Base-by-base conservation (phyloP, 2,797 vertebrate genomes). In the Hozukius guyotensis region DNA sequence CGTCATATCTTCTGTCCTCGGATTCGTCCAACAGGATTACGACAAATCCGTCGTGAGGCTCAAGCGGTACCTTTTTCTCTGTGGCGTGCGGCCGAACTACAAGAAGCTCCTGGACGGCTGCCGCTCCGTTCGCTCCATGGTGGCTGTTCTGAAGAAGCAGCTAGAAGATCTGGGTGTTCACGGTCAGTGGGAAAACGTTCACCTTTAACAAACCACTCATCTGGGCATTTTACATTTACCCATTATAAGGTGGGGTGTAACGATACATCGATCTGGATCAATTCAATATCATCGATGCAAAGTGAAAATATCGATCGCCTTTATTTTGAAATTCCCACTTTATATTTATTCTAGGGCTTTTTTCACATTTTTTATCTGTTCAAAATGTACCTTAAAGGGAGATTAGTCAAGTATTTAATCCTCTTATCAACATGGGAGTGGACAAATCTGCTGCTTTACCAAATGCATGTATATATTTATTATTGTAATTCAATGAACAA, bases 21-120 rank as follows among this genome's bases (percentile, higher is more conserved):
- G 4, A 18, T 67, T 75, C 1, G 4, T 59, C 32, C 46, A 53
- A 53, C 80, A 92, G 91, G 89, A 88, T 3, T 89, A 94, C 0
- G 31, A 96, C 69, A 96, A 94, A 29, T 72, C 95, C 0, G 86
- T 98, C 8, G 64, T 75, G 2, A 94, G 95, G 55, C 94, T 98
- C 25, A 98, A 97, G 85, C 96, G 94, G 25, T 97, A 96, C 86
- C 97, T 98, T 20, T 2, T 93, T 38, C 94, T 97, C 49, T 98
- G 97, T 75, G 97, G 97, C 0, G 96, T 91, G 69, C 87, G 89
- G 60, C 92, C 86, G 16, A 97, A 97, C 84, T 98, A 97, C 87
- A 97, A 97, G 89, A 97, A 97, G 83, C 93, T 98, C 31, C 87
- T 98, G 0, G 93, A 91, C 0, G 85, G 82, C 74, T 97, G 97